Conservation (phyloP, 2,888 invertebrate genomes). For the Mechanitis messenoides region DNA sequence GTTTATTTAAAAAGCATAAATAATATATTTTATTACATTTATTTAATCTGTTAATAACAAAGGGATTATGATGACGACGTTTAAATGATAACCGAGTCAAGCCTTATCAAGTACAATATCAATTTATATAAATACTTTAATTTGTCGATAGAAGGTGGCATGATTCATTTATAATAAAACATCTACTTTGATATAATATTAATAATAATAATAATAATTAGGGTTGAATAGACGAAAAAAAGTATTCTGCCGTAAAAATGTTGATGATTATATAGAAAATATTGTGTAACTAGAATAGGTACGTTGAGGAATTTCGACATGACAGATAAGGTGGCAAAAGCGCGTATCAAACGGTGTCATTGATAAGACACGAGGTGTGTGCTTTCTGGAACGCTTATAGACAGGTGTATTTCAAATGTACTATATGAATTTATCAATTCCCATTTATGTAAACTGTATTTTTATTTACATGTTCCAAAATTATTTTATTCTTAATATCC, state of each 20-base stretch:
- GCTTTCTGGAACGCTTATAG: slow-evolving; percentile 58
- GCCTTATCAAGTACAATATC: slow-evolving; percentile 7
- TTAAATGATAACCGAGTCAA: not conserved
- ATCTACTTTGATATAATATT: no score
- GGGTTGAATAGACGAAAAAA: not conserved
- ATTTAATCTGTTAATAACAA: slow-evolving; percentile 7
- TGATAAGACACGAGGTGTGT: slow-evolving; percentile 67
- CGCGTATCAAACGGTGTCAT: slow-evolving; percentile 74
- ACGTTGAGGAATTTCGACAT: slow-evolving; percentile 72
- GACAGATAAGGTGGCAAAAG: slow-evolving; percentile 65
- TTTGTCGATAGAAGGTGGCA: not conserved
- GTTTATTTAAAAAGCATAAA: no score
- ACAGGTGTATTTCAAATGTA: slow-evolving; percentile 36
- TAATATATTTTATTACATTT: not conserved
- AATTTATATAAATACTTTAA: slow-evolving; percentile 3
- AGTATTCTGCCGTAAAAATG: not conserved
- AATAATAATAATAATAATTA: not conserved
- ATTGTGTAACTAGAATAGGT: slow-evolving; percentile 39
- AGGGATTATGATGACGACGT: slow-evolving; percentile 11
- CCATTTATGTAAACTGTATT: slow-evolving; percentile 16
- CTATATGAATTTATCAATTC: no score
- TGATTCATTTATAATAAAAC: no score
- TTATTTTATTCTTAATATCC: no score
- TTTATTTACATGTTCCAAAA: slow-evolving; percentile 29
- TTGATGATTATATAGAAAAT: slow-evolving; percentile 8